Percentiles rank a stretch among this genome's conserved stretches.
Evolutionary conservation across 1,140 invertebrate genomes (phyloP).

Genomic region (Forficula auricularia): DNA sequence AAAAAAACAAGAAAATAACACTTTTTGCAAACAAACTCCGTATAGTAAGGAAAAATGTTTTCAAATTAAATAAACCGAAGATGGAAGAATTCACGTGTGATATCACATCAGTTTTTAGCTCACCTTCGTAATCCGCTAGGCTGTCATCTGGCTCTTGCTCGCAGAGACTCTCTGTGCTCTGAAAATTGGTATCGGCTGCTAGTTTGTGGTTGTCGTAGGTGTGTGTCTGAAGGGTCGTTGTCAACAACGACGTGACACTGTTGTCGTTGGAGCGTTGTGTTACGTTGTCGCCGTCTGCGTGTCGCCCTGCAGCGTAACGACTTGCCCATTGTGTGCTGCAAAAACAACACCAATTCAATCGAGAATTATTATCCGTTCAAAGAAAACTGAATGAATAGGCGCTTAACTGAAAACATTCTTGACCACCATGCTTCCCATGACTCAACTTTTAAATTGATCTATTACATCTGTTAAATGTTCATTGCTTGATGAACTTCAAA

Average conservation of each 20-base stretch:
- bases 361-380: too few species aligned
- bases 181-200: conserved; percentile 3
- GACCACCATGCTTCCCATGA: too few species aligned
- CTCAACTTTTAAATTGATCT: too few species aligned
- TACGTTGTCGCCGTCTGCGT: background rate
- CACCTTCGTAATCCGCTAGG: conserved; percentile 28
- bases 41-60: too few species aligned
- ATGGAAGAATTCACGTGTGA: too few species aligned
- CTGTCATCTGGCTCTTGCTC: conserved; percentile 23
- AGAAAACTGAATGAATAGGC: too few species aligned
- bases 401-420: too few species aligned
- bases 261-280: background rate
- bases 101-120: background rate
- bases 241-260: conserved; percentile 10
- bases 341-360: background rate
- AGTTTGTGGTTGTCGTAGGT: background rate
- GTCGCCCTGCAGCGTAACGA: conserved; percentile 4
- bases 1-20: too few species aligned
- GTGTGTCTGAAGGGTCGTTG: conserved; percentile 17
- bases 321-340: conserved; percentile 11
- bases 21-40: too few species aligned
- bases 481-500: too few species aligned
- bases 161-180: conserved; percentile 5
- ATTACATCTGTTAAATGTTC: too few species aligned
- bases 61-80: too few species aligned